Base-by-base conservation (phyloP, 2,113 vertebrate species). In the Oncorhynchus tshawytscha region DNA sequence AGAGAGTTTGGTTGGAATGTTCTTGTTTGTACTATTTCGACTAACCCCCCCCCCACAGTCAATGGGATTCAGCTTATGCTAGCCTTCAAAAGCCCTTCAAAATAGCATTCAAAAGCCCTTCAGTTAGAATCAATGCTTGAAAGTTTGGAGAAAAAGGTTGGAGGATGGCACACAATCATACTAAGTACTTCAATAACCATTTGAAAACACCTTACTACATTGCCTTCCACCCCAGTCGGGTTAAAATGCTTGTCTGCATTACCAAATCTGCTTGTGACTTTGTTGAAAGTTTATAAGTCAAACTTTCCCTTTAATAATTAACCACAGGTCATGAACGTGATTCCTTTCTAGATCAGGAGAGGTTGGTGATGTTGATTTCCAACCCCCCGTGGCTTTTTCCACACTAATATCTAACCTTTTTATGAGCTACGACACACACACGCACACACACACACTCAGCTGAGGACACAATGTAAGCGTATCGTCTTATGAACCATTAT, bases 281-380 rank as follows among this genome's bases (percentile, higher is more conserved):
- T 6, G 31, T 39, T 4, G 2, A 68, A 34, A 20, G 25, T 68
- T 62, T 24, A 7, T 22, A 22, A 62, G 59, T 62, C 16, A 8
- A 62, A 62, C 59, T 62, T 62, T 62, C 59, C n/a, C 1, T 62
- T 62, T 45, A 68, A 68, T 68, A 34, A 68, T 68, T 34, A 45
- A 68, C 67, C 29, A 27, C 67, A 20, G 18, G 67, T 31, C 65
- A 7, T 7, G 65, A 15, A 29, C 24, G 16, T 29, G 27, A 16
- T 5, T 29, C 4, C 16, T 39, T 54, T 54, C 51, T 31, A 18
- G 13, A 67, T 45, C 16, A 39, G 29, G 5, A n/a, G 2, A 68
- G 16, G 11, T 25, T 65, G 62, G 24, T 22, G 62, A 29, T 15
- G 67, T 34, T 5, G 9, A 68, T 12, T 16, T 27, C 18, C 67